Base-by-base conservation (phyloP, 2,797 vertebrate species). In the Lophius americanus region DNA sequence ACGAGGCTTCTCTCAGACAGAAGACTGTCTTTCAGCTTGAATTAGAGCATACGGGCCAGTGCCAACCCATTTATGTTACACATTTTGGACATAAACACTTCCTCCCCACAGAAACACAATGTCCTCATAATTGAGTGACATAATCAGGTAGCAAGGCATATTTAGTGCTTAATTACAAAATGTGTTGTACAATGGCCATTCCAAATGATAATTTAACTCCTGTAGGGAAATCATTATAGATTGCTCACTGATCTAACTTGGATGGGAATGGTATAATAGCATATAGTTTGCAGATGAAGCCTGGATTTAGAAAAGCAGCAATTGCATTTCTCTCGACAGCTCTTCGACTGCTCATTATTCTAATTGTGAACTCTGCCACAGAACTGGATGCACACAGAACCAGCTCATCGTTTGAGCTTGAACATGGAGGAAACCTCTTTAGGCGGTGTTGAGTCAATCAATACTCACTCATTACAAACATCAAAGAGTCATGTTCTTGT, bases 401-500 rank as follows among this genome's bases (percentile, higher is more conserved):
- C 70, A 0, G 38, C 67, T 82, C 71, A 57, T 79, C 74, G 73
- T 81, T 53, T 63, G 77, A 85, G 85, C 77, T 85, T 64, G 60
- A 87, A 82, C 80, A 66, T 74, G 73, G 70, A 64, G 82, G 70
- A 9, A 83, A 84, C 65, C 82, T 90, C 90, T 89, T 90, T 88
- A 89, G 84, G 83, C 87, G 59, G 88, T 82, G 79, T 90, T 82
- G 91, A 93, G 88, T 94, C 93, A 92, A 93, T 94, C 94, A 94
- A 89, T 93, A 92, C 89, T 92, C 88, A 92, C 92, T 94, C 93
- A 94, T 95, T 95, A 94, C 90, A 93, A 94, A 87, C 89, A 93
- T 92, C 91, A 90, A 89, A 90, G 93, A 93, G 91, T 93, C 92
- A 90, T 93, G 93, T 94, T 92, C 92, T 89, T 91, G 91, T 93